Base-by-base conservation (phyloP, 2,888 invertebrate species). In the Muschampia plurimacula region DNA sequence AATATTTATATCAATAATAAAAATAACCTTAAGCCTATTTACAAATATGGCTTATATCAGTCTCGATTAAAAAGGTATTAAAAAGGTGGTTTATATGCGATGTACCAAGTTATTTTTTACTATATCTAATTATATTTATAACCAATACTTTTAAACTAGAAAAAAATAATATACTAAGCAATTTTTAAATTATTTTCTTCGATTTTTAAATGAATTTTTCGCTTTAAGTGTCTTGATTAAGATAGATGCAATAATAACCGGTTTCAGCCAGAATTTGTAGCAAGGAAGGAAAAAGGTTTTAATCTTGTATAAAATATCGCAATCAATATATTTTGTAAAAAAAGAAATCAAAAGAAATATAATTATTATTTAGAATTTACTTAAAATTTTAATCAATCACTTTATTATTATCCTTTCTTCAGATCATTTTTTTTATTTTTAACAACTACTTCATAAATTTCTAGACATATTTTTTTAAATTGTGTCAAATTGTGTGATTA, bases 11-110 rank as follows among this genome's bases (percentile, higher is more conserved):
- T 1, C 41, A 41, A 41, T 41, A 41, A 41, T 9, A 46, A 10
- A 12, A 12, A 12, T n/a, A 15, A 52, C 9, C 49, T 52, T 52
- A 52, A 15, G 49, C 49, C 5, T 52, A 52, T 15, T 52, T 52
- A 52, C n/a, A 52, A 52, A 52, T 52, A 52, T 52, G 49, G 49
- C 49, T 52, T 52, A 52, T n/a, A 15, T 52, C 49, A 52, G 49
- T 52, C 49, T 52, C 49, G 15, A 52, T 15, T 52, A 52, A 52
- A 52, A 52, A 52, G 7, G 8, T 15, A 52, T n/a, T 52, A 52
- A 15, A 15, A 52, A 52, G 49, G 49, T 52, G 49, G 49, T 46
- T 52, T 15, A 10, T n/a, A 15, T 15, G 49, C 8, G 49, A 52
- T 52, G 49, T 52, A 52, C n/a, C 49, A n/a, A 52, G 8, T n/a